Base-by-base conservation (phyloP, 2,113 vertebrate genomes). In the Pseudorectes ferrugineus region DNA sequence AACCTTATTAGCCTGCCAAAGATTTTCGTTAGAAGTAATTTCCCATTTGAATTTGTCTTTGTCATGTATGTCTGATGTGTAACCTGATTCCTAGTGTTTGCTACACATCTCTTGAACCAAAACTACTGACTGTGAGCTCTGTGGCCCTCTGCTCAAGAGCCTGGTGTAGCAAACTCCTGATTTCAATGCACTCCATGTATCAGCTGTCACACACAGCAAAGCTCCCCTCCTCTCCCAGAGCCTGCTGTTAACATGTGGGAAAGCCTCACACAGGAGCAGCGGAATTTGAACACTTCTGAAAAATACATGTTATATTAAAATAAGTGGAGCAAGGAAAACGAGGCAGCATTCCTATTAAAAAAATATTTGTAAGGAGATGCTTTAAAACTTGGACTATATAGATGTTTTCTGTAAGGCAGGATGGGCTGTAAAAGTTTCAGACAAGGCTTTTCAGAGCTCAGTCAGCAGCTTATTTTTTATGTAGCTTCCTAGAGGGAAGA, bases 41-140 rank as follows among this genome's bases (percentile, higher is more conserved):
- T 92, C 59, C 72, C 65, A n/a, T 89, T 93, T 91, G 73, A 52
- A 89, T 94, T 80, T 92, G 83, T 70, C 86, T 89, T 84, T 86
- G 46, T 77, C 49, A 18, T 38, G 40, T 63, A 28, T 68, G 31
- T 57, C 45, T 72, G 73, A 75, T 78, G n/a, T 72, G 49, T 87
- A 94, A 95, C n/a, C n/a, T n/a, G 11, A 31, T 85, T 78, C 35
- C 51, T 25, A 29, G 12, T 68, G 46, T 84, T 86, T 89, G 51
- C 52, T 63, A 33, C 7, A 1, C n/a, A 62, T 83, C 29, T 76
- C 45, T 55, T 85, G 49, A 46, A 59, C 49, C 58, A 73, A 49
- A 42, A n/a, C 71, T 89, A 58, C 67, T 36, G 36, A 40, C 35
- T 68, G 57, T 45, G 82, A 92, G 57, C 45, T 81, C 38, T 26